A percentile compares a stretch with the other conserved stretches of the same genome.
These are phyloP conservation scores for Orientallactaga bullata DNA, from an alignment of 2,113 vertebrate genomes.

Conservation along the genomic window DNA sequence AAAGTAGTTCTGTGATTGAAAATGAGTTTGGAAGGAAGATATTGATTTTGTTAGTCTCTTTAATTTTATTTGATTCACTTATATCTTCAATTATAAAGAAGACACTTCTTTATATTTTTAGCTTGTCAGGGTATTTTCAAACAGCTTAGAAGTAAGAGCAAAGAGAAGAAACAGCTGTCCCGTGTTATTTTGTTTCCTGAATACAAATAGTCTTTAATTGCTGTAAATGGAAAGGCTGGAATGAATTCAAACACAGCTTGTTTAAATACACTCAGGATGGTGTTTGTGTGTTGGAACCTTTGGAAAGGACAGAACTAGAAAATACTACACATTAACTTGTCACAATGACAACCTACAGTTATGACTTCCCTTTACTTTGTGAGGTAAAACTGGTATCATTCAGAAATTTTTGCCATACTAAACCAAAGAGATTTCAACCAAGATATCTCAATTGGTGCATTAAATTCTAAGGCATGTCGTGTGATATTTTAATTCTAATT, in stretches of 20 bases:
- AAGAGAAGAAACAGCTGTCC: constrained; percentile 71
- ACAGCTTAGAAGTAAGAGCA: constrained; percentile 61
- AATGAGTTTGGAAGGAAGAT: constrained; percentile 55
- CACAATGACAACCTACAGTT: constrained; percentile 42
- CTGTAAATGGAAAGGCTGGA: constrained; percentile 80
- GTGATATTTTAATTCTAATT: constrained; percentile 12
- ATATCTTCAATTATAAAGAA: constrained; percentile 64
- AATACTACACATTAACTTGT: constrained; percentile 47
- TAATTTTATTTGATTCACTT: constrained; percentile 61
- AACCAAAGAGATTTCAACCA: constrained; percentile 50
- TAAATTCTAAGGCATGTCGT: constrained; percentile 31
- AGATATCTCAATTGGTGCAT: constrained; percentile 15
- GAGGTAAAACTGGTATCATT: background rate
- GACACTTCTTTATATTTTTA: constrained; percentile 55
- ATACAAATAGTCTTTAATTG: constrained; percentile 82
- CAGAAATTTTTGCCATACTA: constrained; percentile 30
- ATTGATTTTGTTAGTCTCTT: constrained; percentile 65
- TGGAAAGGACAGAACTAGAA: background rate
- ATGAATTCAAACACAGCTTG: constrained; percentile 70
- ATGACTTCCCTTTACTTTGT: constrained; percentile 46
- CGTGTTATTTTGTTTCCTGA: constrained; percentile 77
- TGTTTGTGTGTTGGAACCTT: constrained; percentile 70
- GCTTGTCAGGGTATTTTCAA: constrained; percentile 66
- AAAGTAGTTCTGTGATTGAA: constrained; percentile 11
- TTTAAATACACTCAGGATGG: constrained; percentile 72